A percentile compares a stretch with the other conserved stretches of the same genome.
Evolutionary conservation across 2,797 vertebrate genomes (phyloP).

Genomic region (Pelodytes ibericus): DNA sequence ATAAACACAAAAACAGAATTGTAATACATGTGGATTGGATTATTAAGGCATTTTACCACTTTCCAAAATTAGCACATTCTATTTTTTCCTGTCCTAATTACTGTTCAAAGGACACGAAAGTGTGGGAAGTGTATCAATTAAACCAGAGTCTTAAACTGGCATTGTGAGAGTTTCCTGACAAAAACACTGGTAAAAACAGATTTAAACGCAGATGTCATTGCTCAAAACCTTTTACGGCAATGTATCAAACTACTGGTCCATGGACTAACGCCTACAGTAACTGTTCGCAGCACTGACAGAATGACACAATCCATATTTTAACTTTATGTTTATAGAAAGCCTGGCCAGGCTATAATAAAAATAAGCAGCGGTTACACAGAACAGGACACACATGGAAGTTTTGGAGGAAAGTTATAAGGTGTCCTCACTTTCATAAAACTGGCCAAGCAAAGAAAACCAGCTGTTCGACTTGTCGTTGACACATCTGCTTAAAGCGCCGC

Average conservation of each 20-base stretch:
- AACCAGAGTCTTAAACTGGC: slow-evolving; percentile 7
- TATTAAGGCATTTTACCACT: not conserved
- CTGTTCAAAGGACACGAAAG: not conserved
- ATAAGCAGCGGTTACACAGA: not conserved
- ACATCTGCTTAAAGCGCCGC: not conserved
- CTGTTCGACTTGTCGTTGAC: not conserved
- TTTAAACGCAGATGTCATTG: not conserved
- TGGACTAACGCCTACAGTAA: not conserved
- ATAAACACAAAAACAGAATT: too few relatives aligned
- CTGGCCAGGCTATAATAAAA: not conserved
- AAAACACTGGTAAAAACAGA: not conserved
- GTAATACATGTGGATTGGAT: not conserved
- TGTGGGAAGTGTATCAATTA: slow-evolving; percentile 4
- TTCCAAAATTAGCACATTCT: slow-evolving; percentile 6
- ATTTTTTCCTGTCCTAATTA: slow-evolving; percentile 2
- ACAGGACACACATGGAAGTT: not conserved
- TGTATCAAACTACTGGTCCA: slow-evolving; percentile 1
- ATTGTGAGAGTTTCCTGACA: slow-evolving; percentile 7
- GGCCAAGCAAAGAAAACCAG: not conserved
- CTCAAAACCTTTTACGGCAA: slow-evolving; percentile 33
- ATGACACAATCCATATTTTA: slow-evolving; percentile 20
- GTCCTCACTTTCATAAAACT: not conserved
- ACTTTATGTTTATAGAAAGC: slow-evolving; percentile 5
- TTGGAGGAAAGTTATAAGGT: slow-evolving; percentile 1
- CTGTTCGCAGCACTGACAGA: slow-evolving; percentile 11